Percentiles rank a stretch among this genome's conserved stretches.
Evolutionary conservation across 2,797 vertebrate genomes (phyloP).

Genomic region (Leuciscus waleckii): DNA sequence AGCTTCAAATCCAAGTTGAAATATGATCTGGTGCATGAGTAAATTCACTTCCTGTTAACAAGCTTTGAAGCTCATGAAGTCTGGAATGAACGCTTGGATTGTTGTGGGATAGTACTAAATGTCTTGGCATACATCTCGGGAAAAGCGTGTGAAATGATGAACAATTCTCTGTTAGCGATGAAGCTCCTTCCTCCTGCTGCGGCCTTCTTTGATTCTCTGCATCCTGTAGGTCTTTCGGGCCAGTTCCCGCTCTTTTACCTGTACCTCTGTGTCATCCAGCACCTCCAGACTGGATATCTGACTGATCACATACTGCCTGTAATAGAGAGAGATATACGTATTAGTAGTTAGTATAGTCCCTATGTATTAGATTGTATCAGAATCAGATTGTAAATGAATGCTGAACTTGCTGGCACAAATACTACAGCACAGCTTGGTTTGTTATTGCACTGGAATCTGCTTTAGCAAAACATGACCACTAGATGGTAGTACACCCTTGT

Average conservation of each 20-base stretch:
- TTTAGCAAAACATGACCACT: slow-evolving; percentile 38
- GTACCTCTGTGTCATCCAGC: slow-evolving; percentile 81
- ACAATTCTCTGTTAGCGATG: slow-evolving; percentile 50
- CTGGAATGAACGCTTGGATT: not conserved
- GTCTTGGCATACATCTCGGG: not conserved
- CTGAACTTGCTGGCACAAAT: not conserved
- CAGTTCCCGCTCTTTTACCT: slow-evolving; percentile 73
- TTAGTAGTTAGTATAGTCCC: no score
- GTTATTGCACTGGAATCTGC: not conserved
- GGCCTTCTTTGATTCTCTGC: slow-evolving; percentile 66
- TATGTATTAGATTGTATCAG: not conserved
- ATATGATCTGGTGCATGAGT: not conserved
- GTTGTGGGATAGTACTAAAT: not conserved
- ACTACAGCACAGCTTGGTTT: not conserved
- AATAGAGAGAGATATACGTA: not conserved
- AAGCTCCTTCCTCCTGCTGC: slow-evolving; percentile 69
- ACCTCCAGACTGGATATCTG: slow-evolving; percentile 79
- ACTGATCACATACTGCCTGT: slow-evolving; percentile 81
- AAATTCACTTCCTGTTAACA: not conserved
- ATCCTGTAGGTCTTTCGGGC: slow-evolving; percentile 76
- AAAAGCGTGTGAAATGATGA: not conserved
- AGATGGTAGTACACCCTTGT: slow-evolving; percentile 10
- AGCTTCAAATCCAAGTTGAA: not conserved
- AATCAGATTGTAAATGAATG: not conserved
- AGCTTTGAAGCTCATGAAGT: not conserved